Conservation (phyloP, 2,888 invertebrate genomes). For the Aspidiotus destructor region DNA sequence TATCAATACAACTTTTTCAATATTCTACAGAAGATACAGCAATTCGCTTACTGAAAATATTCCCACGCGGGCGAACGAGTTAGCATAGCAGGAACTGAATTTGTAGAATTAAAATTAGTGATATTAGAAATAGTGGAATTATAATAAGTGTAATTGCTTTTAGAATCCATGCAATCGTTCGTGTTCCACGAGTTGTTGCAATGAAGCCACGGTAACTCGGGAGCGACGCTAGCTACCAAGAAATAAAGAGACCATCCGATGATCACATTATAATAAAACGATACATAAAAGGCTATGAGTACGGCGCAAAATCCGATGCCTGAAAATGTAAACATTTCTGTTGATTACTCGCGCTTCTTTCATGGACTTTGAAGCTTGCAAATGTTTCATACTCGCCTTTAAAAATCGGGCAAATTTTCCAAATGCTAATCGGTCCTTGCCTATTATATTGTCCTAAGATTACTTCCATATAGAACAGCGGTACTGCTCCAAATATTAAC, state of each 20-base stretch:
- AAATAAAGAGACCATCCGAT: conserved; percentile 78
- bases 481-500: conserved; percentile 65
- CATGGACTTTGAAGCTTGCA: background rate
- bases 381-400: conserved; percentile 51
- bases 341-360: background rate
- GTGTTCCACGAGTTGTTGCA: conserved; percentile 78
- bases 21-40: background rate
- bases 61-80: conserved; percentile 61
- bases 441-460: conserved; percentile 66
- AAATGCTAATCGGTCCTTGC: conserved; percentile 66
- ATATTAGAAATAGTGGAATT: conserved; percentile 38
- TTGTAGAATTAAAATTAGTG: background rate
- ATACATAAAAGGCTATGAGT: conserved; percentile 67
- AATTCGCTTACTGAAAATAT: conserved; percentile 56
- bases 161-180: conserved; percentile 54
- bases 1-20: background rate
- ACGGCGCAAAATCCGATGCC: conserved; percentile 72
- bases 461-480: conserved; percentile 69
- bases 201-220: conserved; percentile 67
- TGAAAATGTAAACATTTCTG: conserved; percentile 40
- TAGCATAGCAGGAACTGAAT: conserved; percentile 38
- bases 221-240: conserved; percentile 57
- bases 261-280: conserved; percentile 76
- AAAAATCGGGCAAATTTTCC: conserved; percentile 72
- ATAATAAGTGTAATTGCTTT: conserved; percentile 50